A percentile compares a stretch with the other conserved stretches of the same genome.
Evolutionary conservation across 1,140 invertebrate species (phyloP).

Genomic region (Zaprionus africanus): DNA sequence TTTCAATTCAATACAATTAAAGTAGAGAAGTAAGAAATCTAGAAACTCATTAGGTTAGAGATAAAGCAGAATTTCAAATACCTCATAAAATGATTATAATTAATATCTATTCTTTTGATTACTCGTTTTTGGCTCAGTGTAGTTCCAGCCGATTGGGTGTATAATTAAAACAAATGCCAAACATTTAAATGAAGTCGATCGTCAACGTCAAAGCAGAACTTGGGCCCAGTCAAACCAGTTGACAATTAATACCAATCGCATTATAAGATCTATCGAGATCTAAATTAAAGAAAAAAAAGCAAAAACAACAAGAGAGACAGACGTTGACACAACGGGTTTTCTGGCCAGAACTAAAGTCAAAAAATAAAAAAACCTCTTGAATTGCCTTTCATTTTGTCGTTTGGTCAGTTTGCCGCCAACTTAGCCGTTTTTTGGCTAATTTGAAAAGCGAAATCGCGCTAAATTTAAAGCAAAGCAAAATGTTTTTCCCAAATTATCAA

Average conservation of each 20-base stretch:
- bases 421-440: constrained; percentile 2
- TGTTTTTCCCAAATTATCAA: constrained; percentile 14
- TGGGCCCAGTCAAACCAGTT: constrained; percentile 73
- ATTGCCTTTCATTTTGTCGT: constrained; percentile 7
- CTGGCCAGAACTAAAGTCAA: constrained; percentile 8
- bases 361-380: constrained; percentile 45
- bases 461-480: background rate
- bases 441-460: background rate
- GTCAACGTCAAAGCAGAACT: constrained; percentile 60
- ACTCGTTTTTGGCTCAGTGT: constrained; percentile 4
- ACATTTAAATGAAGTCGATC: constrained; percentile 45
- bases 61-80: too few species aligned
- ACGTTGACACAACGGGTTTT: constrained; percentile 47
- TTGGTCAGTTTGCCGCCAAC: background rate
- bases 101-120: background rate
- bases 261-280: constrained; percentile 54
- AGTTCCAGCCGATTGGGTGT: background rate
- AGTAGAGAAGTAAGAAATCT: too few species aligned
- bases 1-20: too few species aligned
- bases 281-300: constrained; percentile 7
- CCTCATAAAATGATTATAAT: too few species aligned
- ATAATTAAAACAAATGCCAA: constrained; percentile 68
- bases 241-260: constrained; percentile 66
- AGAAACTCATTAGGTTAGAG: too few species aligned
- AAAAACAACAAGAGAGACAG: constrained; percentile 14